Base-by-base conservation (phyloP, 2,113 vertebrate species). In the Varanus komodoensis region DNA sequence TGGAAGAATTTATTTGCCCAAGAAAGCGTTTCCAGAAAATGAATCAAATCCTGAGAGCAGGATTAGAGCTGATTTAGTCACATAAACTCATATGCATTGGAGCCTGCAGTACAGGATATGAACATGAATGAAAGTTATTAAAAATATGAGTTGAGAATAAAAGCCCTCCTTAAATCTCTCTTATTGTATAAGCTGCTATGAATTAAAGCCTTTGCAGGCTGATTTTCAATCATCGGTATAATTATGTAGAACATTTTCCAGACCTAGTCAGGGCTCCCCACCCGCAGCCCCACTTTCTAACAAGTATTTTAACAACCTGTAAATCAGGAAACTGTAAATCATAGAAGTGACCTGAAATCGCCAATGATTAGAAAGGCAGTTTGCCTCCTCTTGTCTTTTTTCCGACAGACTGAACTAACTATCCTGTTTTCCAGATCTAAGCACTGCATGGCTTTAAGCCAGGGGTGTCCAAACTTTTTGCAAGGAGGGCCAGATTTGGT, bases 271-370 rank as follows among this genome's bases (percentile, higher is more conserved):
- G 44, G 77, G 14, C 14, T 54, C 64, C 29, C 44, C 23, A 11
- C 29, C 6, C 19, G 23, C 38, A 44, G 38, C 54, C 29, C 48
- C 15, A 77, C 92, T 74, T 91, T 95, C 96, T 96, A 94, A 96
- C 93, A 96, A 96, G 94, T 93, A 90, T 94, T 96, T 96, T 96
- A 96, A 96, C 96, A 96, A 96, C 95, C 94, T 96, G 94, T 90
- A 95, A 96, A 95, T 94, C 92, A 89, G 94, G 96, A 96, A 96
- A 94, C 93, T 94, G 93, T 96, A 96, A 96, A 96, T 96, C 96
- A 96, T 90, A 93, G 93, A 95, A 96, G 88, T 90, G 93, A 94
- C 94, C 92, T 90, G 90, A 95, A 95, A 95, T 96, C 93, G 92
- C 94, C 91, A 91, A 88, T 96, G 95, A 94, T 85, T 90, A 61